Percentiles rank a stretch among this genome's conserved stretches.
Conservation (phyloP, 2,797 vertebrate species). For the Glossophaga mutica region DNA sequence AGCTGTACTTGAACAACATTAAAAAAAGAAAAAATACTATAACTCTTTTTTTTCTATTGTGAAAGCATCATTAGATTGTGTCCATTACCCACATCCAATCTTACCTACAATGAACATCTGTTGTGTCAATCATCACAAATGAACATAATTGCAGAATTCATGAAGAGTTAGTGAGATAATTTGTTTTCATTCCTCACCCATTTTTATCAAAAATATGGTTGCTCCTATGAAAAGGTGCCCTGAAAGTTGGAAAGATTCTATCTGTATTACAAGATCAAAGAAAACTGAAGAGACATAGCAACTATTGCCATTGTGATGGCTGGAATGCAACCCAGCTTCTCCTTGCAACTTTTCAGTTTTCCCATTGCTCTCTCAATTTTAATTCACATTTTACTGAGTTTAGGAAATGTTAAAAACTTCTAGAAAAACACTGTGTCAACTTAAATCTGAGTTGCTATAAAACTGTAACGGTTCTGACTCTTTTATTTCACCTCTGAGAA, state of each 20-base stretch:
- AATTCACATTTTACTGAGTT: slow-evolving; percentile 48
- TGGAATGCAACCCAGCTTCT: neutral
- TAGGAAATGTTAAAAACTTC: slow-evolving; percentile 25
- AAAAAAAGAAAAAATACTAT: neutral
- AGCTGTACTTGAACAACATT: no score
- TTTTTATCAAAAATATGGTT: neutral
- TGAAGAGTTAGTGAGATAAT: neutral
- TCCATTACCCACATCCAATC: neutral
- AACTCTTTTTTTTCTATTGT: neutral
- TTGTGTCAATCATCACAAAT: neutral
- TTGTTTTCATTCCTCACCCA: neutral
- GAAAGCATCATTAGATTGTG: neutral
- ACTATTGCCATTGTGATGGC: fast-evolving
- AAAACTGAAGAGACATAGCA: neutral
- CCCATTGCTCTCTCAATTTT: slow-evolving; percentile 6
- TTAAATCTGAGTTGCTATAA: slow-evolving; percentile 58
- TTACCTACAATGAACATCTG: neutral
- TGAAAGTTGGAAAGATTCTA: neutral
- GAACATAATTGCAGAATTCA: neutral
- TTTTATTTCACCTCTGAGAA: slow-evolving; percentile 72
- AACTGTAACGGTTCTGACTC: slow-evolving; percentile 73
- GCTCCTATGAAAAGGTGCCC: neutral
- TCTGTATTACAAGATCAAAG: neutral
- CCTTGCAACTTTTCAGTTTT: neutral
- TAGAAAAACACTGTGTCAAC: slow-evolving; percentile 49